Base-by-base conservation (phyloP, 2,113 vertebrate genomes). In the Chrysemys picta region DNA sequence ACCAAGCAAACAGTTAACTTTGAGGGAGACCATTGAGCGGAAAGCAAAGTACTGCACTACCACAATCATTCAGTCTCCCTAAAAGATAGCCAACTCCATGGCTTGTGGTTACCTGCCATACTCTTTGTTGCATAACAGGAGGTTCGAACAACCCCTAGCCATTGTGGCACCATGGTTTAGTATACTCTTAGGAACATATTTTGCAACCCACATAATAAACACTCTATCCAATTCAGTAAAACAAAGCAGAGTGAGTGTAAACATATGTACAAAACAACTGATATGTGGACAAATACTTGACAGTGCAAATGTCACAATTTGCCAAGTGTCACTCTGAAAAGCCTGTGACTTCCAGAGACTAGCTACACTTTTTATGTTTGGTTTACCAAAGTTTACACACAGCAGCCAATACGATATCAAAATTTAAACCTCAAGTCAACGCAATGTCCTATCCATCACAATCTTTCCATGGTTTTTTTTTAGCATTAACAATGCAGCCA, bases 151-250 rank as follows among this genome's bases (percentile, higher is more conserved):
- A 52, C 96, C 96, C 96, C 94, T 97, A 94, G 97, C 45, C 97
- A 91, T 56, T 89, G 97, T 98, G 97, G 97, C 97, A 96, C 94
- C 95, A 80, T 1, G 94, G 96, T 82, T 96, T 95, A 89, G 95
- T 11, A 65, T 45, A 54, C 93, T 91, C 92, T 97, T 97, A 96
- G 97, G 97, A 97, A 97, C 93, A 94, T 91, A 93, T 84, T 98
- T 97, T 98, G 97, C 93, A 97, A 95, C 19, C 97, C 95, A 89
- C 89, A 97, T 94, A 93, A 98, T 94, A 97, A 98, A 97, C 85
- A 94, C 94, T 93, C 92, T 95, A 95, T 96, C 89, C 93, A 38
- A 85, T 84, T 96, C 42, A 90, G 95, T 94, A 91, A 96, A 98
- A 97, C 97, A 95, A 95, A 95, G 93, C 93, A 91, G 89, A 90